Evolutionary conservation across 2,113 vertebrate genomes (phyloP).

Genomic region (Orientallactaga bullata): DNA sequence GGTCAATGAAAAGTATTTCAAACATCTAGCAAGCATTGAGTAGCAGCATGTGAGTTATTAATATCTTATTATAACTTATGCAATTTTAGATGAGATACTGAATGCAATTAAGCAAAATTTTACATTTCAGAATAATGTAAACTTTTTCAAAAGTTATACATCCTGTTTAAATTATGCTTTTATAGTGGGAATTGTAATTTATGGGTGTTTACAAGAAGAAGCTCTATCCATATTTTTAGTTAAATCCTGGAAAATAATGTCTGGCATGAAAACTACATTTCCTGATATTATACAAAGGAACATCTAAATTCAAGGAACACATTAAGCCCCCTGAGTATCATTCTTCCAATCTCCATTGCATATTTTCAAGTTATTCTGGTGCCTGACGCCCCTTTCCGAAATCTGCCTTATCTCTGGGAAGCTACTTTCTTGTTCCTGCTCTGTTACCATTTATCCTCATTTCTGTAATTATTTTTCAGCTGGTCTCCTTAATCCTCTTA

Average conservation of each 20-base stretch:
- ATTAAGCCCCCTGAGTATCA: not conserved
- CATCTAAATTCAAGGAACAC: not conserved
- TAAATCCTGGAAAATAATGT: constrained; percentile 21
- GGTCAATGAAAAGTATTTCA: constrained; percentile 4
- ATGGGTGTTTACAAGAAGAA: not conserved
- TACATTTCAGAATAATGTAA: not conserved
- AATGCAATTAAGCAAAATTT: not conserved
- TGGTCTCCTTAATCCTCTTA: constrained; percentile 78
- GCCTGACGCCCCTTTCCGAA: constrained; percentile 46
- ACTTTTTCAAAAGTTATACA: not conserved
- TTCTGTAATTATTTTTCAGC: constrained; percentile 77
- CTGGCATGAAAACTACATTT: not conserved
- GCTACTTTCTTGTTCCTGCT: constrained; percentile 66
- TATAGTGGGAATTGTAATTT: not conserved
- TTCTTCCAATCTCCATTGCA: constrained; percentile 30
- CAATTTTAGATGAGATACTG: not conserved
- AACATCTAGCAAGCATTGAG: not conserved
- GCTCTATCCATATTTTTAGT: not conserved
- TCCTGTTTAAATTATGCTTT: constrained; percentile 10
- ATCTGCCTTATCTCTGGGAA: constrained; percentile 43
- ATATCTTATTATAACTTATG: not conserved
- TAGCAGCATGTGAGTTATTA: not conserved
- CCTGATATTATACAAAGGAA: not conserved
- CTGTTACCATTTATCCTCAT: constrained; percentile 77
- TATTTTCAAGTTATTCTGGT: constrained; percentile 40